phyloP scores from a whole-genome alignment of 1,140 invertebrate species.

The Drosophila pallidifrons region DNA sequence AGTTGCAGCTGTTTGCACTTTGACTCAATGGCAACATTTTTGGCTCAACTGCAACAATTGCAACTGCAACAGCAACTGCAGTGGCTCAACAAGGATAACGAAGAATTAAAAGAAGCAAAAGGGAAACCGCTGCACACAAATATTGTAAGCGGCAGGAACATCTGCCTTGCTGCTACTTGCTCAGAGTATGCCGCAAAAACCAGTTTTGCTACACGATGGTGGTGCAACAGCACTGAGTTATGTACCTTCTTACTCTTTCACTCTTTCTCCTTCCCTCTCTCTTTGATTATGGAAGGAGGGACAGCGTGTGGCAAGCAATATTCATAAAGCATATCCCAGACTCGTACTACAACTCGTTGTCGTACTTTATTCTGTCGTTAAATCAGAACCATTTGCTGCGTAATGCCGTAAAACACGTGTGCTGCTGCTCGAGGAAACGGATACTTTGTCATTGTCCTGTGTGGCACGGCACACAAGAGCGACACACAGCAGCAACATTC shows the following conservation, averaged over 20 bases:
- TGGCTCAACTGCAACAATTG: conserved; percentile 23
- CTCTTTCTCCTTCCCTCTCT: background rate
- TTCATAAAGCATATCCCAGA: conserved; percentile 30
- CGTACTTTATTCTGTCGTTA: conserved; percentile 20
- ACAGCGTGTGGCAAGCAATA: conserved; percentile 41
- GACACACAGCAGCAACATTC: background rate
- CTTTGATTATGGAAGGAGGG: background rate
- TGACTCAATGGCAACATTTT: conserved; percentile 21
- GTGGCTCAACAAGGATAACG: conserved; percentile 49
- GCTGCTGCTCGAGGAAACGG: conserved; percentile 3
- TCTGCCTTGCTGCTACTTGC: conserved; percentile 37
- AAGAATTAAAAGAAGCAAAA: conserved; percentile 13
- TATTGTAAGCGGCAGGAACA: conserved; percentile 40
- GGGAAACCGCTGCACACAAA: conserved; percentile 28
- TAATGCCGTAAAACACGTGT: conserved; percentile 28
- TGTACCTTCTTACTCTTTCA: conserved; percentile 2
- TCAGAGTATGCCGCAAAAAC: conserved; percentile 45
- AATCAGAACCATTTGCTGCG: conserved; percentile 30
- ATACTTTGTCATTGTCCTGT: conserved; percentile 31
- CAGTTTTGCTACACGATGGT: conserved; percentile 43
- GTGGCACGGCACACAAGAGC: background rate
- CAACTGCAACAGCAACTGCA: background rate
- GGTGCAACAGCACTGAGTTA: conserved; percentile 12
- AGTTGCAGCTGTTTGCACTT: conserved; percentile 16
- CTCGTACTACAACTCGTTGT: background rate